phyloP scores from a whole-genome alignment of 2,888 invertebrate genomes.

The Drosophila buzzatii region DNA sequence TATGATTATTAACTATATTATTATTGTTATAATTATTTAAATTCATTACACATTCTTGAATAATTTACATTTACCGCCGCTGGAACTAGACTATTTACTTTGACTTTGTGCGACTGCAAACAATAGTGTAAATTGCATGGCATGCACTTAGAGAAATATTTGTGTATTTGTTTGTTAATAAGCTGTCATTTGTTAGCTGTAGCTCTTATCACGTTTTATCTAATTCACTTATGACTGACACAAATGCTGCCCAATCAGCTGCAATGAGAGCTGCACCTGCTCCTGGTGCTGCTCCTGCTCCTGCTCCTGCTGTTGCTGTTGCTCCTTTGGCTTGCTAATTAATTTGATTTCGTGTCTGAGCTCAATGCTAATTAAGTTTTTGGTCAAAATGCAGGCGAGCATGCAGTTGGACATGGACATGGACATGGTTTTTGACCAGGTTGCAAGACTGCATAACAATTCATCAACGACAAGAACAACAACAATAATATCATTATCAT shows the following conservation, averaged over 20 bases:
- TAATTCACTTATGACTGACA: conserved; percentile 33
- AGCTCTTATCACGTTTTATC: conserved; percentile 15
- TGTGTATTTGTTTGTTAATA: conserved; percentile 2
- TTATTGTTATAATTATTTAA: too few relatives aligned
- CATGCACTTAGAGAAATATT: background rate
- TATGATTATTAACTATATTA: too few relatives aligned
- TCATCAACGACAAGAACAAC: conserved; percentile 20
- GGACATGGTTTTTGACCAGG: conserved; percentile 2
- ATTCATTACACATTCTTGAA: too few relatives aligned
- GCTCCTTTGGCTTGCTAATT: conserved; percentile 42
- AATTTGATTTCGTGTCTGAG: conserved; percentile 48
- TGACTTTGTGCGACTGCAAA: background rate
- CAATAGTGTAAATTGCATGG: background rate
- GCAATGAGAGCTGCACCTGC: conserved; percentile 7
- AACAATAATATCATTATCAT: conserved; percentile 13
- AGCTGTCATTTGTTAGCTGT: background rate
- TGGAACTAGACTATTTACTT: background rate
- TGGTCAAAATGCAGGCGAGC: conserved; percentile 33
- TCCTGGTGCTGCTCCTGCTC: too few relatives aligned
- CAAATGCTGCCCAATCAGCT: conserved; percentile 52
- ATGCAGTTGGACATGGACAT: conserved; percentile 7
- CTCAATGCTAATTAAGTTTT: conserved; percentile 50
- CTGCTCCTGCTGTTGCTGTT: background rate
- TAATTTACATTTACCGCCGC: background rate
- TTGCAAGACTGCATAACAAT: conserved; percentile 48